Evolutionary conservation across 1,140 invertebrate species (phyloP).

Genomic region (Macrotrachela quadricornifera): DNA sequence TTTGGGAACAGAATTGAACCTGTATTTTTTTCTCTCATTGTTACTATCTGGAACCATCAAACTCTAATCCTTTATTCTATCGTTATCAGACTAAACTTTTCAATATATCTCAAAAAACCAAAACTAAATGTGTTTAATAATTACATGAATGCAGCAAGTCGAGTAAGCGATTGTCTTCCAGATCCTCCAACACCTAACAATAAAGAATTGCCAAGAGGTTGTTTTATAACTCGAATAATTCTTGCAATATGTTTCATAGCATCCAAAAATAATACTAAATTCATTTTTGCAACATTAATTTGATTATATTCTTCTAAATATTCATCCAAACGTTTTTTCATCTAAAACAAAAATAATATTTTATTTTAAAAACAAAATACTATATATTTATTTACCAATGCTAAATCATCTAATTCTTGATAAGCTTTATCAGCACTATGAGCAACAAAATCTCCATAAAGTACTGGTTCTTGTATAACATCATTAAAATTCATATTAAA

Average conservation of each 20-base stretch:
- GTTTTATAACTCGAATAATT: constrained; percentile 28
- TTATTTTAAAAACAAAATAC: no score
- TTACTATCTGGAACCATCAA: constrained; percentile 60
- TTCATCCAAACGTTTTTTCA: constrained; percentile 31
- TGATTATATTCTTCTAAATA: constrained; percentile 29
- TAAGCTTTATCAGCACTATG: constrained; percentile 20
- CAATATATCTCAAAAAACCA: no score
- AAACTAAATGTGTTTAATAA: no score
- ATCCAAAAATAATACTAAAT: constrained; percentile 88
- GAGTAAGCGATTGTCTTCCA: constrained; percentile 27
- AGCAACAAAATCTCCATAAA: constrained; percentile 28
- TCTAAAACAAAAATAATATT: constrained; percentile 13
- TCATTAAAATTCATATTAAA: constrained; percentile 21
- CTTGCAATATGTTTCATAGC: constrained; percentile 36
- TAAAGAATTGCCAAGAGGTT: constrained; percentile 30
- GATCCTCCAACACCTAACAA: constrained; percentile 30
- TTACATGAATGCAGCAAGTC: constrained; percentile 28
- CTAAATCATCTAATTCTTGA: constrained; percentile 23
- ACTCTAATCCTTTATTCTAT: no score
- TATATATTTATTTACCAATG: constrained; percentile 15
- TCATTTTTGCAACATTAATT: constrained; percentile 47
- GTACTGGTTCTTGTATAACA: constrained; percentile 31
- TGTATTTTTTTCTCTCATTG: constrained; percentile 40
- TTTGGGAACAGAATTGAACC: no score
- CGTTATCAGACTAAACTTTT: no score